Evolutionary conservation across 2,888 invertebrate genomes (phyloP).

Genomic region (Caenorhabditis macrosperma): DNA sequence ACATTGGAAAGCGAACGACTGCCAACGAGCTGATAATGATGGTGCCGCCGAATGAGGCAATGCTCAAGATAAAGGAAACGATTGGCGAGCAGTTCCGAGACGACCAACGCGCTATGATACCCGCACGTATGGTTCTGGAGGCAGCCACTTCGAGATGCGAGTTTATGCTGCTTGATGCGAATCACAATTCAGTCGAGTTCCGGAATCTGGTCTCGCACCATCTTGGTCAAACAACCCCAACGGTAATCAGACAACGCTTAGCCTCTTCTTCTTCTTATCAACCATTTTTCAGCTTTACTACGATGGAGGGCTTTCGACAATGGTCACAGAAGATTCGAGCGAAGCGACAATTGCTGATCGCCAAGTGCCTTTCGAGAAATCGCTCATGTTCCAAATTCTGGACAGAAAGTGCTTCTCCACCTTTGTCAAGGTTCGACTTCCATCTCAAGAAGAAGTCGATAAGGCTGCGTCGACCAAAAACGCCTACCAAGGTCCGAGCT

Average conservation of each 20-base stretch:
- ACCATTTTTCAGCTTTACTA: constrained; percentile 60
- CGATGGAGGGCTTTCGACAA: constrained; percentile 60
- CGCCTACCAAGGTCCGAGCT: constrained; percentile 54
- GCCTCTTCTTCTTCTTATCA: not conserved
- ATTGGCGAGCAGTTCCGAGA: constrained; percentile 58
- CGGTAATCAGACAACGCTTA: constrained; percentile 19
- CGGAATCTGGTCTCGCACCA: not conserved
- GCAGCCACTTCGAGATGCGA: constrained; percentile 21
- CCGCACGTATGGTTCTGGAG: constrained; percentile 38
- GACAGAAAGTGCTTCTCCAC: constrained; percentile 72
- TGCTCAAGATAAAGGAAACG: constrained; percentile 44
- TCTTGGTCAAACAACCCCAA: constrained; percentile 32
- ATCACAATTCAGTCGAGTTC: constrained; percentile 26
- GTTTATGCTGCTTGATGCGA: constrained; percentile 56
- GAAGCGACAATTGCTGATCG: constrained; percentile 32
- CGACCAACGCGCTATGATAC: constrained; percentile 9
- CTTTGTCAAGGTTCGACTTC: constrained; percentile 64
- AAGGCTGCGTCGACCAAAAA: constrained; percentile 27
- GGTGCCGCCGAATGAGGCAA: constrained; percentile 29
- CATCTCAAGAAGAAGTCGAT: constrained; percentile 60
- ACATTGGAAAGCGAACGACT: constrained; percentile 55
- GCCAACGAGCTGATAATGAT: constrained; percentile 51
- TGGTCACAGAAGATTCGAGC: constrained; percentile 30
- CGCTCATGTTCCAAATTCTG: constrained; percentile 68
- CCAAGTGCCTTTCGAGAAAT: constrained; percentile 54